Conservation (phyloP, 1,140 invertebrate genomes). For the Procambarus clarkii region DNA sequence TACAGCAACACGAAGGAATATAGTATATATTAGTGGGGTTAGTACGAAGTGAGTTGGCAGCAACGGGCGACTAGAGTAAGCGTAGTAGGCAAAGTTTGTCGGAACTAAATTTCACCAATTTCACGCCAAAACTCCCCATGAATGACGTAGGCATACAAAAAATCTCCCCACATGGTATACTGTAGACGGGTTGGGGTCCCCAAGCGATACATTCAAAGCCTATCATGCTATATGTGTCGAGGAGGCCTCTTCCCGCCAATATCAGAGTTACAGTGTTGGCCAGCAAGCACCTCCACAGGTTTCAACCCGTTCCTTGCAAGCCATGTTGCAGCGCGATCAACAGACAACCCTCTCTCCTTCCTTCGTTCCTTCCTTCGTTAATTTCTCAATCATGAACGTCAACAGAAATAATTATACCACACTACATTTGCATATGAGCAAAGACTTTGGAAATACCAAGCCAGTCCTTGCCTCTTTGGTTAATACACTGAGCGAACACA, state of each 20-base stretch:
- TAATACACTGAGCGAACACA: too few relatives aligned
- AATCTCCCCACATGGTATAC: too few relatives aligned
- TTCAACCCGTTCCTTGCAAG: constrained; percentile 45
- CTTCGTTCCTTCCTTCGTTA: neutral
- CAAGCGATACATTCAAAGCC: too few relatives aligned
- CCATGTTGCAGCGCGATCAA: constrained; percentile 26
- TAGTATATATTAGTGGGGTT: neutral
- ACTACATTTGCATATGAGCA: too few relatives aligned
- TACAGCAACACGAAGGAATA: too few relatives aligned
- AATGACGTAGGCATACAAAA: neutral
- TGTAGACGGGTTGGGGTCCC: too few relatives aligned
- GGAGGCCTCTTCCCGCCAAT: neutral
- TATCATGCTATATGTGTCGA: too few relatives aligned
- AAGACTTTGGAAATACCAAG: too few relatives aligned
- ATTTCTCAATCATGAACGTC: neutral
- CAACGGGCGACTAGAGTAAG: constrained; percentile 23
- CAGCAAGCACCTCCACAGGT: constrained; percentile 1
- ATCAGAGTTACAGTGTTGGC: neutral
- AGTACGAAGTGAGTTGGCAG: neutral
- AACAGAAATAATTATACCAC: too few relatives aligned
- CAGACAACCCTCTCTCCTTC: neutral
- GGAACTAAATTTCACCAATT: constrained; percentile 17
- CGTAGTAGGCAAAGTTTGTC: constrained; percentile 19
- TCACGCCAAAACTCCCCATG: neutral
- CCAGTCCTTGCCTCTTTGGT: too few relatives aligned